Evolutionary conservation across 2,113 vertebrate genomes (phyloP).

Genomic region (Fulmarus glacialis): DNA sequence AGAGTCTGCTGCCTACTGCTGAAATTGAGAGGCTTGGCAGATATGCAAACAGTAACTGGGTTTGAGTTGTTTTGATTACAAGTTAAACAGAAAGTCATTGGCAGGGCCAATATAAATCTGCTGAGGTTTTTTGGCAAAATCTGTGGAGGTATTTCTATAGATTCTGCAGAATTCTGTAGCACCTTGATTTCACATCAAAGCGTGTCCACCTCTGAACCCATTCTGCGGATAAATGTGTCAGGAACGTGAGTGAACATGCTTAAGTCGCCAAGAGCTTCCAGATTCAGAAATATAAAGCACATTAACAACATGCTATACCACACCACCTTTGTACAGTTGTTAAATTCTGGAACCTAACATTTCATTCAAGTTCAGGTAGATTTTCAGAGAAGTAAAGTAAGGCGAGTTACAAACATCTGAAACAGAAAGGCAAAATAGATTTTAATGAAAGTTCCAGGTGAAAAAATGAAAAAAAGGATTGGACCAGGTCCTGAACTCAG

Average conservation of each 20-base stretch:
- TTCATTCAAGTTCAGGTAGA: neutral
- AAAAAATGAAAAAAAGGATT: neutral
- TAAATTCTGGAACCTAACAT: neutral
- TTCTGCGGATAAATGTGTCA: neutral
- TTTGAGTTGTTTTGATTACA: constrained; percentile 90
- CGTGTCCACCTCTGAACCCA: constrained; percentile 3
- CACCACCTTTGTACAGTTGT: neutral
- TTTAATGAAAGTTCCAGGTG: neutral
- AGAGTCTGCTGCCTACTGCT: constrained; percentile 81
- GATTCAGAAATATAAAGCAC: neutral
- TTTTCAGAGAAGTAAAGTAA: neutral
- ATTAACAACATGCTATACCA: neutral
- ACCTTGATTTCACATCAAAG: constrained; percentile 45
- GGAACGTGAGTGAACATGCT: neutral
- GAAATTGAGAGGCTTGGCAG: constrained; percentile 85
- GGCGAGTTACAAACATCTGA: neutral
- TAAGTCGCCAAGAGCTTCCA: neutral
- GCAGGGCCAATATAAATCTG: constrained; percentile 81
- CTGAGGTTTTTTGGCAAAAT: constrained; percentile 73
- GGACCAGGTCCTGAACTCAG: neutral
- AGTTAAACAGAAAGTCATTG: constrained; percentile 87
- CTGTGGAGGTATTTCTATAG: constrained; percentile 56
- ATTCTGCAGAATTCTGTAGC: constrained; percentile 41
- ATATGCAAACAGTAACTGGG: constrained; percentile 85
- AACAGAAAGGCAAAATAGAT: neutral